Evolutionary conservation across 2,888 invertebrate species (phyloP).

Genomic region (Leistus spinibarbis): DNA sequence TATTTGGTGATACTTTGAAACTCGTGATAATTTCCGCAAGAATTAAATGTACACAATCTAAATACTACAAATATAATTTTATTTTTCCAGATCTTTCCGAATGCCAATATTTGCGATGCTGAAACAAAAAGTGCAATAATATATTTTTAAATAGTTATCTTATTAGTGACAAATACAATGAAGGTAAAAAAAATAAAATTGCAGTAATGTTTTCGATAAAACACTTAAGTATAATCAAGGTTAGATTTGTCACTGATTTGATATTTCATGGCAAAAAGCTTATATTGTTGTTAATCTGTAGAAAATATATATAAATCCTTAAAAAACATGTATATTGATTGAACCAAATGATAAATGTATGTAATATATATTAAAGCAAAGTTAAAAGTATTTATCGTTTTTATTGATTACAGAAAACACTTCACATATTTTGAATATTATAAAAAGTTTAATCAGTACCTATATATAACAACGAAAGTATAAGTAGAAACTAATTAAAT

Average conservation of each 20-base stretch:
- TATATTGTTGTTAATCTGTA: conserved; percentile 20
- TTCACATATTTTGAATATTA: background rate
- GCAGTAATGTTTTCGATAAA: background rate
- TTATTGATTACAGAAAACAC: background rate
- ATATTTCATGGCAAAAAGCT: conserved; percentile 11
- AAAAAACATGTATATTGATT: conserved; percentile 28
- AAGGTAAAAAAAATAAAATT: background rate
- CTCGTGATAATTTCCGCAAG: too few relatives aligned
- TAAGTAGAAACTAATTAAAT: too few relatives aligned
- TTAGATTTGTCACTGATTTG: conserved; percentile 29
- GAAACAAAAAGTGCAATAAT: conserved; percentile 33
- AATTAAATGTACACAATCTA: background rate
- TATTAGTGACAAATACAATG: conserved; percentile 21
- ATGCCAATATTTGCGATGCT: conserved; percentile 19
- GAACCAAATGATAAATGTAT: background rate
- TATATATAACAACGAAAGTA: background rate
- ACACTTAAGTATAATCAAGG: background rate
- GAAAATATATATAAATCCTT: conserved; percentile 9
- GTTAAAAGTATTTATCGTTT: background rate
- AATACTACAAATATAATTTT: background rate
- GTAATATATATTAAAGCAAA: background rate
- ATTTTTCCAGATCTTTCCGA: conserved; percentile 12
- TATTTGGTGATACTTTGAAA: too few relatives aligned
- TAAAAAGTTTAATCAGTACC: background rate
- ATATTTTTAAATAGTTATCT: background rate